These are phyloP conservation scores for Xanthia icteritia DNA, from an alignment of 2,888 invertebrate genomes.

Conservation along the genomic window DNA sequence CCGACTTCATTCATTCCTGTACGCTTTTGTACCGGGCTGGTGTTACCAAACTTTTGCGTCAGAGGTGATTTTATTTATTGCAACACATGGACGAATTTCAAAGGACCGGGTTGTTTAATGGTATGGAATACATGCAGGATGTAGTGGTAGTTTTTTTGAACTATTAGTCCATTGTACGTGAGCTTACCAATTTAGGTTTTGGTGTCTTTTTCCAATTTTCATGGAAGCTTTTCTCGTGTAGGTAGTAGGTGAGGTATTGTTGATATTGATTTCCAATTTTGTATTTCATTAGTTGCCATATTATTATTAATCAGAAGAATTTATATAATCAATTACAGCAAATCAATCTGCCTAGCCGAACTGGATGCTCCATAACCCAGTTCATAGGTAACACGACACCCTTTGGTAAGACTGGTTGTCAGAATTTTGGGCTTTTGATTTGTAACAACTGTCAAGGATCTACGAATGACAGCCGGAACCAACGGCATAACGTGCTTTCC, in stretches of 20 bases:
- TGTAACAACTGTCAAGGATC: no score
- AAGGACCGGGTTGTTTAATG: constrained; percentile 14
- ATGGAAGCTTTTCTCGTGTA: background rate
- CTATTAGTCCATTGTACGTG: background rate
- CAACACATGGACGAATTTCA: background rate
- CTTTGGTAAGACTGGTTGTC: no score
- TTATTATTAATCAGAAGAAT: no score
- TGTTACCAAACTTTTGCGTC: constrained; percentile 35
- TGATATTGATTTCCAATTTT: background rate
- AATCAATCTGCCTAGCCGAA: no score
- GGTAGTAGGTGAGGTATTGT: background rate
- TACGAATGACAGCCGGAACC: no score
- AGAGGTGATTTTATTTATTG: constrained; percentile 28
- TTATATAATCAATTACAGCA: no score
- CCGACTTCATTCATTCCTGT: constrained; percentile 52
- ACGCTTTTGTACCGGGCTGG: constrained; percentile 40
- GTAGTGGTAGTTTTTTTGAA: background rate
- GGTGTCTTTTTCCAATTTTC: background rate
- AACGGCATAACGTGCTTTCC: no score
- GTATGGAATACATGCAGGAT: background rate
- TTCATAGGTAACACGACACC: no score
- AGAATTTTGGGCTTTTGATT: no score
- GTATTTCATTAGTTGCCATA: background rate
- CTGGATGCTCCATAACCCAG: no score
- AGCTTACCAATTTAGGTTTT: background rate